Evolutionary conservation across 2,113 vertebrate genomes (phyloP).

Genomic region (Marcusenius ussheri): DNA sequence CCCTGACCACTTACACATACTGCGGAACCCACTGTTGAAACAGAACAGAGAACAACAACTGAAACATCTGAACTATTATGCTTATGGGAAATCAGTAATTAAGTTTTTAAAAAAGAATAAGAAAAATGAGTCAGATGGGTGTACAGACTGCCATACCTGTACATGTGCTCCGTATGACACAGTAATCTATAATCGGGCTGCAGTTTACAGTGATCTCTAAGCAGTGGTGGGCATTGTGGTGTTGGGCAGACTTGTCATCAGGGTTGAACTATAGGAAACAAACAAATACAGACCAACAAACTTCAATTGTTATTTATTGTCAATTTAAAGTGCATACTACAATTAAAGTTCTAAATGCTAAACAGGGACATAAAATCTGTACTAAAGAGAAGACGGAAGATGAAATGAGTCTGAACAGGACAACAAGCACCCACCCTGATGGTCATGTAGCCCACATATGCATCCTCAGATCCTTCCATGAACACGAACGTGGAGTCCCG

Average conservation of each 20-base stretch:
- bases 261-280: conserved; percentile 83
- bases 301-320: too few relatives aligned
- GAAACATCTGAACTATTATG: neutral
- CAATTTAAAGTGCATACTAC: neutral
- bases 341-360: neutral
- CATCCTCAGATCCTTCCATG: conserved; percentile 98
- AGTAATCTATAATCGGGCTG: conserved; percentile 97
- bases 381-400: neutral
- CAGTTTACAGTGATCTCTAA: conserved; percentile 99
- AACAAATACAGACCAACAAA: neutral
- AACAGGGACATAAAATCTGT: neutral
- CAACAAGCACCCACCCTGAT: conserved; percentile 69
- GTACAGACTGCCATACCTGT: conserved; percentile 65
- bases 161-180: conserved; percentile 96
- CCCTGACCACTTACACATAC: conserved; percentile 97
- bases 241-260: conserved; percentile 98
- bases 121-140: neutral
- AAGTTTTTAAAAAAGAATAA: neutral
- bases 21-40: conserved; percentile 84
- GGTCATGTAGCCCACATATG: conserved; percentile 98
- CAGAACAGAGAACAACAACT: conserved; percentile 18
- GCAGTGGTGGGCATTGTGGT: conserved; percentile 98
- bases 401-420: neutral
- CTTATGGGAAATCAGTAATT: neutral
- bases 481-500: conserved; percentile 99